Evolutionary conservation across 2,113 vertebrate genomes (phyloP), one percentile per base, ranked within the genome.

Genomic region (Sakesphorus luctuosus): DNA sequence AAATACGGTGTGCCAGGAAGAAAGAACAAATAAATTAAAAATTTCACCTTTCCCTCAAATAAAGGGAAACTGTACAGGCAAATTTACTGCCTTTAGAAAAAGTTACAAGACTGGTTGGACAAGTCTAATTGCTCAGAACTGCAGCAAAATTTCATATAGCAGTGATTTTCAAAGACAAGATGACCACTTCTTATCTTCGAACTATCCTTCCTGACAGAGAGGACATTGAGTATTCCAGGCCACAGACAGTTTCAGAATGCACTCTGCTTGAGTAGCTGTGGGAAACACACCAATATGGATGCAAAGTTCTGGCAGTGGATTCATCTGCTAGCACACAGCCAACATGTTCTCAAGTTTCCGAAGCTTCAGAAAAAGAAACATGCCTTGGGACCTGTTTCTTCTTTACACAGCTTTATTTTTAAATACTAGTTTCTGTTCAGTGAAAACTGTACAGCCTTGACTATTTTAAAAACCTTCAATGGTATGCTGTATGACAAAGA

Each of bases 381-480:
- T 87, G 97, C 93, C 96, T 76, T 89, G n/a, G 92, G 93, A 94
- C 63, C 73, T 58, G 72, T 73, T 95, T 93, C 94, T 97, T 96
- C 82, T 91, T 95, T 88, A 93, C 63, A 92, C 89, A 78, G 78
- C 65, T 94, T 87, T 97, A 96, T 91, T 97, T 94, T 96, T 94
- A 97, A 97, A 97, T 81, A 96, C 86, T 91, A 95, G 76, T 80
- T 92, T 95, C 86, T 93, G 71, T 85, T 95, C 88, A 33, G 67
- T 96, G 89, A 78, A 94, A 96, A 94, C n/a, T 46, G 93, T 96
- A 95, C 79, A 74, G 88, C 84, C 92, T 74, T 73, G 85, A 84
- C 94, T 96, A 97, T 92, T 97, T 97, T 89, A 97, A 91, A 97
- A 97, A 87, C 69, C 56, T 96, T 72, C 92, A 93, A 96, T 94